Evolutionary conservation across 1,140 invertebrate species (phyloP), one percentile per base, ranked within the genome.

Genomic region (Heliconius nattereri): DNA sequence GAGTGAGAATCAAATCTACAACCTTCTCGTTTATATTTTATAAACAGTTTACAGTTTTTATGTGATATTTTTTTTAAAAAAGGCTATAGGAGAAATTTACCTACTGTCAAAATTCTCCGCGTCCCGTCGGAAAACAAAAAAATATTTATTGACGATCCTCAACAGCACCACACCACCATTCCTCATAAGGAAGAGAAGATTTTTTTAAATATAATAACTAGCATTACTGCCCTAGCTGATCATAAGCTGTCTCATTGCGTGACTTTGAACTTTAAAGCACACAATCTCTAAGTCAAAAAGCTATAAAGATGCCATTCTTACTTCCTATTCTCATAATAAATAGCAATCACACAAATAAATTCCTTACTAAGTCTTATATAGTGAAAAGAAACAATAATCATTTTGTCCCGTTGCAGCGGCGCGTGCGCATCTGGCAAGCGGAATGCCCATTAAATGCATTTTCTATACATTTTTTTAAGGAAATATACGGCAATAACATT

Each of bases 341-440:
- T 40, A 40, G 6, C 32, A 72, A 72, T 72, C 71, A 19, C 20
- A 19, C 7, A 13, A 7, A 72, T 40, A 72, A n/a, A 66, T 29
- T 66, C 60, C 60, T 66, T 66, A 66, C 60, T 66, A 23, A 26
- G 26, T 23, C 29, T 26, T 26, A 60, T 60, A 60, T 60, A 66
- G 60, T 57, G 8, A 66, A 13, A 26, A 26, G 57, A 54, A 70
- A 52, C 40, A 74, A 79, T 71, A 79, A 70, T 75, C 16, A 83
- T 75, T 72, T 80, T 79, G 83, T 85, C 75, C 85, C 81, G 85
- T 85, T 84, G 40, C 29, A 71, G 32, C 60, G 13, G 78, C 84
- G 76, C 84, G 85, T 83, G 83, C 78, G 60, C 73, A 75, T 23
- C 57, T 75, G 74, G 74, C 74, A 26, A 54, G 20, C 54, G 77